phyloP scores from a whole-genome alignment of 2,113 vertebrate species.

The Castor canadensis region DNA sequence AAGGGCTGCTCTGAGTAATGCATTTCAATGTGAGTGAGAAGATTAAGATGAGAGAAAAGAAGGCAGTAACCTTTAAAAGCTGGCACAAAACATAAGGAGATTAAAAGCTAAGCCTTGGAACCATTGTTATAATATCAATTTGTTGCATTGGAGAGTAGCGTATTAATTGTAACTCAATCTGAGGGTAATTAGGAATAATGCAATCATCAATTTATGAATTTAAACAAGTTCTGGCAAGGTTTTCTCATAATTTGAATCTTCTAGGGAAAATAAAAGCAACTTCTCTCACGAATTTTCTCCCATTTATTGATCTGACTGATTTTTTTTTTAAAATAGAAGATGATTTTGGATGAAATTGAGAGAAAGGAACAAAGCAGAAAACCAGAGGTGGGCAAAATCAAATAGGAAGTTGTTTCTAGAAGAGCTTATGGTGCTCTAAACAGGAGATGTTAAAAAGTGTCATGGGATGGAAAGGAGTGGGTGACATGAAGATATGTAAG shows the following conservation, averaged over 20 bases:
- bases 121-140: slow-evolving; percentile 44
- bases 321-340: not conserved
- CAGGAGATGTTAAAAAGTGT: not conserved
- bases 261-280: slow-evolving; percentile 21
- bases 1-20: not conserved
- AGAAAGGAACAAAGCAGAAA: not conserved
- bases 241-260: slow-evolving; percentile 7
- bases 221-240: not conserved
- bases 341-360: not conserved
- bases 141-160: not conserved
- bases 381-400: not conserved
- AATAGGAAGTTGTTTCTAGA: not conserved
- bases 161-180: slow-evolving; percentile 35
- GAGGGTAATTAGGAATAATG: slow-evolving; percentile 46
- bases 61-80: not conserved
- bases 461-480: not conserved
- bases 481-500: not conserved
- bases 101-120: slow-evolving; percentile 38
- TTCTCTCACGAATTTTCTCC: slow-evolving; percentile 5
- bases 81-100: slow-evolving; percentile 32
- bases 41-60: slow-evolving; percentile 44
- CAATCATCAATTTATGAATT: slow-evolving; percentile 28
- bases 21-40: slow-evolving; percentile 33
- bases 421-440: not conserved
- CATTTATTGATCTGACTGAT: not conserved